Evolutionary conservation across 2,888 invertebrate species (phyloP), one percentile per base, ranked within the genome.

Genomic region (Oligia latruncula): DNA sequence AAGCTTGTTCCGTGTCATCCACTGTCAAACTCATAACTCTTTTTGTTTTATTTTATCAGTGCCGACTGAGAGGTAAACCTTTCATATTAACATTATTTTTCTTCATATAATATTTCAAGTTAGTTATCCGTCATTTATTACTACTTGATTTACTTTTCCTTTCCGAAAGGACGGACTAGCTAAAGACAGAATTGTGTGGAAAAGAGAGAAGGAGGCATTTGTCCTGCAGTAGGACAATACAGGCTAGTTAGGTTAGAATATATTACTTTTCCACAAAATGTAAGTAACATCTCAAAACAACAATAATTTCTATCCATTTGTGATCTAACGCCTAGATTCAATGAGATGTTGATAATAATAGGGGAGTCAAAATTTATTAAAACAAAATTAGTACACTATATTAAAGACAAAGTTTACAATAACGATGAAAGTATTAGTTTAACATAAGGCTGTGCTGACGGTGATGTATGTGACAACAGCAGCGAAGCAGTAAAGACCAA

Each of bases 51-150:
- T 90, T 91, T 94, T 92, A 90, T 94, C 95, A 95, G 94, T 93
- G 95, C 93, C 90, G 93, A 93, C 88, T 91, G 90, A 87, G 93
- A 96, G 96, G 96, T 96, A 95, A 95, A 87, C 87, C 82, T 81
- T 90, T 89, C 86, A 84, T 80, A 78, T 91, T 90, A 87, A 87
- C 86, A 84, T 84, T 83, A 77, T 82, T 84, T 80, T 75, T n/a
- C 64, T 85, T 80, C 13, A 20, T 64, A 49, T 52, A 49, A 58
- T n/a, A 29, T n/a, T 55, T 29, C 3, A n/a, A 58, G 15, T 72
- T 23, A 49, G 43, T 35, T 46, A 4, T 74, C 4, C 29, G 4
- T 60, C 8, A 55, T 60, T 52, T 0, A 15, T 52, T 43, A n/a
- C 0, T 64, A 55, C 64, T 64, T 77, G 6, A n/a, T 60, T 60